Evolutionary conservation across 2,113 vertebrate species (phyloP), one percentile per base, ranked within the genome.

Genomic region (Pyrgilauda ruficollis): DNA sequence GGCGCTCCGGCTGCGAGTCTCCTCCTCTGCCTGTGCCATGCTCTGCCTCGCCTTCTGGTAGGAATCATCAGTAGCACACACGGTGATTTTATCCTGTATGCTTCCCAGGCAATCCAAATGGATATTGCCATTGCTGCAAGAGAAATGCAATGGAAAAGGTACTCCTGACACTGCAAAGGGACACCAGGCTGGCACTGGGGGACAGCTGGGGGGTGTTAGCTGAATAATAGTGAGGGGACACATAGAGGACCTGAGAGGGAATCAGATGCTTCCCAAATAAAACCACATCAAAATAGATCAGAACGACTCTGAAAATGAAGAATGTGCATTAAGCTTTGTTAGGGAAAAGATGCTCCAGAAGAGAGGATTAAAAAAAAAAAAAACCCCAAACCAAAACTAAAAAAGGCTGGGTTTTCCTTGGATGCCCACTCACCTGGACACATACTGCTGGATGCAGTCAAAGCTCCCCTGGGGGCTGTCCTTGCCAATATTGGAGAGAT

Each of bases 61-160:
- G 52, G 99, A 99, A 89, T 99, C 99, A 4, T 99, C 99, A 0
- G 99, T 99, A 93, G 99, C 99, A 7, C 99, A 99, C 88, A 99
- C 99, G 1, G 99, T 99, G 97, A 99, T 99, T 96, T 99, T 99
- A 96, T 99, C 99, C 98, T 99, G 99, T 97, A 99, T 99, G 93
- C 98, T 98, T 72, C 99, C 99, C 89, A 99, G 98, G 97, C 99
- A 99, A 96, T 99, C 99, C 98, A 99, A 97, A 83, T 99, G 99
- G 95, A 99, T 97, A 76, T 98, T 98, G 76, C 99, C 99, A 76
- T 98, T 98, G 97, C 99, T 99, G 96, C 11, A 75, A 86, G 43
- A 79, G 93, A 92, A 87, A 89, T 3, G 13, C 33, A 96, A 93
- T 5, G 87, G 46, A 86, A 43, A 47, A 79, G 84, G 50, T 33